Conservation (phyloP, 53 echinoderm and acorn worm species). For the Astropecten irregularis region DNA sequence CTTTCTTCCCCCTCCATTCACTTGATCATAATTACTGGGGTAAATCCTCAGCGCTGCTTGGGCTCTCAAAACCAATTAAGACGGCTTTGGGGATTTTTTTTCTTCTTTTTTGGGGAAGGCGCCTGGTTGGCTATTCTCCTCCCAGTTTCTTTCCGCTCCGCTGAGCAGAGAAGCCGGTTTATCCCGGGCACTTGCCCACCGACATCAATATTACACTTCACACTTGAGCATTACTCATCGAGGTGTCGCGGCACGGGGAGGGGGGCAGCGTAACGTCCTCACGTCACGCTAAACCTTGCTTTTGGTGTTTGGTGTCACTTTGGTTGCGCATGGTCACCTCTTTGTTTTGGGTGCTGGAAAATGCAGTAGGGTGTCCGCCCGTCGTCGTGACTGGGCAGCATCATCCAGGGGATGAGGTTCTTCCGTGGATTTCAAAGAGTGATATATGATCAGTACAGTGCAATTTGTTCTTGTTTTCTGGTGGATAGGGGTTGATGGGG, state of each 20-base stretch:
- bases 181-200: constrained; percentile 13
- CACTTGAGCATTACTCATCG: constrained; percentile 50
- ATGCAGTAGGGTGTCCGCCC: too few relatives aligned
- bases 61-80: constrained; percentile 57
- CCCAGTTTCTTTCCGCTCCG: constrained; percentile 11
- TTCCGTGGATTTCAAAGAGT: too few relatives aligned
- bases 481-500: too few relatives aligned
- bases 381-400: too few relatives aligned
- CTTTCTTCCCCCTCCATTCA: neutral
- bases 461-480: too few relatives aligned
- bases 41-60: neutral
- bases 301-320: too few relatives aligned
- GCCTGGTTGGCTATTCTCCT: constrained; percentile 40
- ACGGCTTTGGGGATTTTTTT: neutral
- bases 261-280: too few relatives aligned
- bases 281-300: too few relatives aligned
- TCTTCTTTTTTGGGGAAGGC: constrained; percentile 14
- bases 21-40: constrained; percentile 2
- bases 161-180: constrained; percentile 39
- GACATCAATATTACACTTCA: constrained; percentile 36
- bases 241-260: neutral
- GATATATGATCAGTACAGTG: too few relatives aligned
- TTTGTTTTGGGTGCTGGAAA: too few relatives aligned
- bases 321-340: too few relatives aligned
- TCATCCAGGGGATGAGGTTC: too few relatives aligned